Evolutionary conservation across 2,888 invertebrate genomes (phyloP).

Genomic region (Ochropacha duplaris): DNA sequence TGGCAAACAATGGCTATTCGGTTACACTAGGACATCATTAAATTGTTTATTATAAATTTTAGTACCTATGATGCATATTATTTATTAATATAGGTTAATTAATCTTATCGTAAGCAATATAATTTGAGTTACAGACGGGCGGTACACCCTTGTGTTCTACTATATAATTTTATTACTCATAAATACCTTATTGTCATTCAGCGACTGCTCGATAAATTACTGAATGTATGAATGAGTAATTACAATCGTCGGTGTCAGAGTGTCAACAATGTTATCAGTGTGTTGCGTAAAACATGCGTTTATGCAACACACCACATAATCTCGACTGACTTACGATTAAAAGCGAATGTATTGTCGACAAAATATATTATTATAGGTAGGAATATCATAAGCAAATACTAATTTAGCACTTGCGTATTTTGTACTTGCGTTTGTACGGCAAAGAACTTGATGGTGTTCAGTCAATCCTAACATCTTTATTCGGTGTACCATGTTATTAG

Average conservation of each 20-base stretch:
- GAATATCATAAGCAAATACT: no score
- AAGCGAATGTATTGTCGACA: no score
- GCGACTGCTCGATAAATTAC: neutral
- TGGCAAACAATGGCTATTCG: conserved; percentile 1
- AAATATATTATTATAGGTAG: no score
- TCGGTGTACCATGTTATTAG: no score
- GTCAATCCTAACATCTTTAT: no score
- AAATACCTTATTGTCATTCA: conserved; percentile 1
- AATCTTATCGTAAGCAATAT: neutral
- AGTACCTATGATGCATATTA: neutral
- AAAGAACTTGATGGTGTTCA: no score
- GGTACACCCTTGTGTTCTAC: neutral
- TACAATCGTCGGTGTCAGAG: neutral
- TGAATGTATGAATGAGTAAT: neutral
- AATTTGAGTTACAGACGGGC: neutral
- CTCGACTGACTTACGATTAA: neutral
- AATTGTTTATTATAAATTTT: neutral
- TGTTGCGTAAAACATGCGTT: neutral
- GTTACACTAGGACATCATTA: conserved; percentile 3
- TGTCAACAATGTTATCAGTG: conserved; percentile 5
- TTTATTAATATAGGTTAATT: neutral
- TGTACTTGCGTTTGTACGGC: no score
- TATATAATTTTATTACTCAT: neutral
- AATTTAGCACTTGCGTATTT: no score
- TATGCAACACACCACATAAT: neutral